These are phyloP conservation scores for Andrena bucephala DNA, from an alignment of 2,888 invertebrate species.

Conservation along the genomic window DNA sequence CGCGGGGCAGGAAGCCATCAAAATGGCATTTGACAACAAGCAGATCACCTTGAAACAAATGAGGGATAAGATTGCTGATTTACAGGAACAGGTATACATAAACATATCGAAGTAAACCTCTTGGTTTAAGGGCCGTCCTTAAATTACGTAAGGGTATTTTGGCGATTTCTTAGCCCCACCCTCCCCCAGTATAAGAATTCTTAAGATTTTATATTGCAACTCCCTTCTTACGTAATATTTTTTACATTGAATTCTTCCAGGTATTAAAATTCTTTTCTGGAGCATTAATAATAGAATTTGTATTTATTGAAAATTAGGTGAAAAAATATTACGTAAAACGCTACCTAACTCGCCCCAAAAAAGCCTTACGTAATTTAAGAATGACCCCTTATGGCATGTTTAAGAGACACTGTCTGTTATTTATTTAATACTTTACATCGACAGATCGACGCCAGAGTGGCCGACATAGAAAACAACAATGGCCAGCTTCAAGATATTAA, in stretches of 20 bases:
- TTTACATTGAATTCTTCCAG: too few relatives aligned
- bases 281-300: too few relatives aligned
- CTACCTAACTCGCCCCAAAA: too few relatives aligned
- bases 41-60: conserved; percentile 91
- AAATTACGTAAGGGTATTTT: too few relatives aligned
- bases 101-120: not conserved
- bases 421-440: conserved; percentile 12
- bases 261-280: too few relatives aligned
- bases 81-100: conserved; percentile 87
- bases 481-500: conserved; percentile 91
- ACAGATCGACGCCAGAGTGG: conserved; percentile 91
- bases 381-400: not conserved
- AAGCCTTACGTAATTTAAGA: too few relatives aligned
- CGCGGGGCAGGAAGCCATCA: conserved; percentile 87
- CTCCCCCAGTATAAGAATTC: too few relatives aligned
- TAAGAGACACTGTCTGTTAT: not conserved
- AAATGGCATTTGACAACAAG: conserved; percentile 89
- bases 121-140: not conserved
- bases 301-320: too few relatives aligned
- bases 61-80: conserved; percentile 90
- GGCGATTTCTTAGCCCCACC: too few relatives aligned
- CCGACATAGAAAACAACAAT: conserved; percentile 93
- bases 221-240: too few relatives aligned
- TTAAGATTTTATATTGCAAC: too few relatives aligned
- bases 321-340: too few relatives aligned